Evolutionary conservation across 2,113 vertebrate genomes (phyloP).

Genomic region (human): DNA sequence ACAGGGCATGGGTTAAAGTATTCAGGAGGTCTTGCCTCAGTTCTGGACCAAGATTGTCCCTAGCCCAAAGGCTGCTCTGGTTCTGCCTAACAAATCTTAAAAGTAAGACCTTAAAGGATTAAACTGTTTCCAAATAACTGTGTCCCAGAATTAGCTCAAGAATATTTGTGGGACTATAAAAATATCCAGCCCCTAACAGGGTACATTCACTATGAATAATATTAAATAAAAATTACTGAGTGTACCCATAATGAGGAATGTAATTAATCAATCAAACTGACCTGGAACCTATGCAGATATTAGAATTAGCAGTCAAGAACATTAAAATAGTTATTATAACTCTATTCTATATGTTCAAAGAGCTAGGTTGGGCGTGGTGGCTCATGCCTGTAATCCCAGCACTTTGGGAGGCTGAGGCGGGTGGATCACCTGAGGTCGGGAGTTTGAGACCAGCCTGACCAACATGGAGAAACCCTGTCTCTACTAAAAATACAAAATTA

Average conservation of each 20-base stretch:
- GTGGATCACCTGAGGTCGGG: too few relatives aligned
- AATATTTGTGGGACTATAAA: background rate
- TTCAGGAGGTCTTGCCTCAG: background rate
- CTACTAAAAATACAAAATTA: too few relatives aligned
- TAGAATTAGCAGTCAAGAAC: background rate
- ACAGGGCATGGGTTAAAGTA: background rate
- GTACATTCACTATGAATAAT: constrained; percentile 2
- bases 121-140: background rate
- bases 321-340: background rate
- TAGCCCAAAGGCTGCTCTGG: background rate
- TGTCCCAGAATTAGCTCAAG: background rate
- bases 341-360: background rate
- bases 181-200: background rate
- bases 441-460: too few relatives aligned
- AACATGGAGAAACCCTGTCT: too few relatives aligned
- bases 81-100: background rate
- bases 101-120: background rate
- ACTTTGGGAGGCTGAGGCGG: too few relatives aligned
- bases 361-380: too few relatives aligned
- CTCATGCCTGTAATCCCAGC: too few relatives aligned
- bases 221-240: background rate
- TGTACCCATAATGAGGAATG: background rate
- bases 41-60: background rate
- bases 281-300: background rate
- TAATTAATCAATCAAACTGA: background rate